Evolutionary conservation across 2,888 invertebrate genomes (phyloP).

Genomic region (Punctoribates punctum): DNA sequence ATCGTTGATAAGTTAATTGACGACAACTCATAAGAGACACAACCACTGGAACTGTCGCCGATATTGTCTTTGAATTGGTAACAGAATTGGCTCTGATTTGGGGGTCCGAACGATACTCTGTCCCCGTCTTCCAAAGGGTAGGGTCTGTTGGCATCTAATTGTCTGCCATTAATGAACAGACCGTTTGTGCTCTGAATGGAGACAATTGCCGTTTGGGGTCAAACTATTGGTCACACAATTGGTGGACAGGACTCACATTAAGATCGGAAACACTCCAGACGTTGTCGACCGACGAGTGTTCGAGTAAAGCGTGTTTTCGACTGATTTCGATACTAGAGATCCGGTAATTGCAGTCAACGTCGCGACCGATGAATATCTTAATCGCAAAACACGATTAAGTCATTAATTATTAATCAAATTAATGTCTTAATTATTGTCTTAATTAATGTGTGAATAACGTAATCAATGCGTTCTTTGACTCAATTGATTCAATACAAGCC

Average conservation of each 20-base stretch:
- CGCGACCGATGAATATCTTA: conserved; percentile 38
- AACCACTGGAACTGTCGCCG: background rate
- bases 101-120: conserved; percentile 33
- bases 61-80: conserved; percentile 33
- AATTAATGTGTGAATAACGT: background rate
- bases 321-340: conserved; percentile 39
- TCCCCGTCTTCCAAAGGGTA: conserved; percentile 1
- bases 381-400: background rate
- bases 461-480: no score
- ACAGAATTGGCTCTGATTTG: background rate
- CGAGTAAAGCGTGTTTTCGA: conserved; percentile 38
- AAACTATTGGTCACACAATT: background rate
- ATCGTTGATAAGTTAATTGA: conserved; percentile 10
- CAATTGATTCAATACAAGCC: no score
- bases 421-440: background rate
- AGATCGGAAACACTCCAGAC: conserved; percentile 27
- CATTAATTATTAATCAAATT: background rate
- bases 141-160: conserved; percentile 7
- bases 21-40: conserved; percentile 3
- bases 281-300: background rate
- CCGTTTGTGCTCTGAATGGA: conserved; percentile 40
- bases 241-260: background rate
- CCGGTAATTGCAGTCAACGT: conserved; percentile 32
- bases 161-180: conserved; percentile 17
- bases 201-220: background rate